phyloP scores from a whole-genome alignment of 2,888 invertebrate genomes.

The Plutella xylostella region DNA sequence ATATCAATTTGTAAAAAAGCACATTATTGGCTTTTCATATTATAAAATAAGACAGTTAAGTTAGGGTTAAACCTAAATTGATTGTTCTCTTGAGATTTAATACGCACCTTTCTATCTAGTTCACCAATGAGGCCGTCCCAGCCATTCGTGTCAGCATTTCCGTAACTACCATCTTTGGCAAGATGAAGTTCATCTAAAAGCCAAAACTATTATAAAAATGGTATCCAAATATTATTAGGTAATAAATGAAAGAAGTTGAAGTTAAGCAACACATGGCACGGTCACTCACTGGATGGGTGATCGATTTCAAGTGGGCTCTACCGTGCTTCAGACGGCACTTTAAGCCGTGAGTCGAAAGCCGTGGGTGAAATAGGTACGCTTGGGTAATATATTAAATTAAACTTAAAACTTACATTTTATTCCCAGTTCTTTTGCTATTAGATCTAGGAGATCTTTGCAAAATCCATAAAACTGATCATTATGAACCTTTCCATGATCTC shows the following conservation, averaged over 20 bases:
- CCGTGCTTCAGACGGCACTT: no score
- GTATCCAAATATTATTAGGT: no score
- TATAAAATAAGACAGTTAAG: no score
- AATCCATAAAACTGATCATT: constrained; percentile 91
- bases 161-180: constrained; percentile 88
- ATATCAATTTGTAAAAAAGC: no score
- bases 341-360: no score
- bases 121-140: constrained; percentile 94
- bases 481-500: constrained; percentile 73
- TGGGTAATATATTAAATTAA: neutral
- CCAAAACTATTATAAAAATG: neutral
- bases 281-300: no score
- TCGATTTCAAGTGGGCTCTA: no score
- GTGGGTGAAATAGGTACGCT: neutral
- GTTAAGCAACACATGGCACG: no score
- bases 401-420: constrained; percentile 80
- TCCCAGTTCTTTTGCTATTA: constrained; percentile 82
- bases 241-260: no score
- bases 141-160: constrained; percentile 81
- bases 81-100: neutral
- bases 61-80: no score
- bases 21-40: no score
- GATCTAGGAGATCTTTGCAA: constrained; percentile 90
- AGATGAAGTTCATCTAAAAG: constrained; percentile 83
- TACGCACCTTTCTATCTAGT: constrained; percentile 83